These are phyloP conservation scores for Montifringilla adamsi DNA, from an alignment of 2,113 vertebrate genomes.

Conservation along the genomic window DNA sequence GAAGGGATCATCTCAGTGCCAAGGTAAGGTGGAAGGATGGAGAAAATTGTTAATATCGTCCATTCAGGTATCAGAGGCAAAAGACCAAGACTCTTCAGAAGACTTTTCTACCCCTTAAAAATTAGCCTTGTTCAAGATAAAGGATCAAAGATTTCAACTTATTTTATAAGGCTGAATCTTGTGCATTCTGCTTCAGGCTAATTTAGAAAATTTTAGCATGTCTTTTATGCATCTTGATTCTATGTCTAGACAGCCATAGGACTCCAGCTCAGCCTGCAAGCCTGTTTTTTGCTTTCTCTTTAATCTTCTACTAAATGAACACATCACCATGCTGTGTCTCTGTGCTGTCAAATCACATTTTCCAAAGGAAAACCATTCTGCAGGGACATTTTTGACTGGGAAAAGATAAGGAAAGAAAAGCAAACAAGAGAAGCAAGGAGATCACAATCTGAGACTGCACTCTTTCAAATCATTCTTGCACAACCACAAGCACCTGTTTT, in stretches of 20 bases:
- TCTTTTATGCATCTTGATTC: not conserved
- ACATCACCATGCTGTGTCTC: not conserved
- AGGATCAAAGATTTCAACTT: not conserved
- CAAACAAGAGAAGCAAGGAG: not conserved
- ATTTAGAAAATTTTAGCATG: not conserved
- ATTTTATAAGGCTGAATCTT: not conserved
- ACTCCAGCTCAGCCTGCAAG: not conserved
- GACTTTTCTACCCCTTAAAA: not conserved
- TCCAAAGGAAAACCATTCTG: not conserved
- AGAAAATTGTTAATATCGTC: not conserved
- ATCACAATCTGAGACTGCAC: not conserved
- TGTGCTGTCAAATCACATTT: constrained; percentile 21
- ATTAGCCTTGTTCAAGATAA: not conserved
- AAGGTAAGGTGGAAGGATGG: not conserved
- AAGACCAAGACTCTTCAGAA: not conserved
- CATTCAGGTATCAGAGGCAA: not conserved
- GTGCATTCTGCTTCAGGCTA: not conserved
- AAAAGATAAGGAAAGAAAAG: constrained; percentile 6
- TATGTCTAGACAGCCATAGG: not conserved
- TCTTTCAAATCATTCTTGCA: not conserved
- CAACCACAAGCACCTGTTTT: not conserved
- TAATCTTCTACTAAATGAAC: constrained; percentile 28
- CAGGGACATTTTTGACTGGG: not conserved
- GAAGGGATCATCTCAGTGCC: not conserved
- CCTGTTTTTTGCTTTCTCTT: not conserved